Base-by-base conservation (phyloP, 1,140 invertebrate genomes). In the Callitettix versicolor region DNA sequence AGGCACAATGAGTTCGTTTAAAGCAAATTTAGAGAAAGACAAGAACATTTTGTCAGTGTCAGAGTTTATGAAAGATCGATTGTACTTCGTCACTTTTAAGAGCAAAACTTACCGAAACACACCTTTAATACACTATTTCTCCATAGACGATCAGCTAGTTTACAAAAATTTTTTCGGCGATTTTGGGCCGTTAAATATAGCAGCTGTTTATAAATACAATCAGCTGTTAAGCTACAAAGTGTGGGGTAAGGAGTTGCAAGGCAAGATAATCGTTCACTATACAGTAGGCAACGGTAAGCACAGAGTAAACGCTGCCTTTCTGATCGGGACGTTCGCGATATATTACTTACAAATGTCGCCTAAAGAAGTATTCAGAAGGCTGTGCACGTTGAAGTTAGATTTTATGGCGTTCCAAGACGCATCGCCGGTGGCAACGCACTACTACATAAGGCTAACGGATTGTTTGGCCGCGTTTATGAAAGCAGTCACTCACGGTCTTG, bases 111-210 rank as follows among this genome's bases (percentile, higher is more conserved):
- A 86, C 65, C 85, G 88, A 53, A 85, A 84, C 69, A 86, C 86
- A 21, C 91, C 78, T 17, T 84, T 88, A 64, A 88, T 84, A 48
- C 89, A 95, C 70, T 97, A 92, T 69, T 95, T 98, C 66, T 84
- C 80, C 64, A 85, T 95, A 26, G 93, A 97, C 70, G 82, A 91
- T 70, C 87, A 95, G 65, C 78, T 95, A 30, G 78, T 92, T 9
- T 98, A 98, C 76, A 90, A 95, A 73, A 93, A 90, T 71, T 98
- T 98, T 73, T 97, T 95, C 73, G 80, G 85, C 54, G 95, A 99
- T 73, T 99, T 98, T 76, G 95, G 95, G 5, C 95, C 95, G 0
- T 73, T 97, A 42, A 98, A 98, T 76, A 77, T 98, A 56, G 89
- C 90, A 49, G 91, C 94, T 79, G 71, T 98, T 15, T 96, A 95